These are phyloP conservation scores for Ommatoiulus sabulosus DNA, from an alignment of 2,888 invertebrate species.

Conservation along the genomic window DNA sequence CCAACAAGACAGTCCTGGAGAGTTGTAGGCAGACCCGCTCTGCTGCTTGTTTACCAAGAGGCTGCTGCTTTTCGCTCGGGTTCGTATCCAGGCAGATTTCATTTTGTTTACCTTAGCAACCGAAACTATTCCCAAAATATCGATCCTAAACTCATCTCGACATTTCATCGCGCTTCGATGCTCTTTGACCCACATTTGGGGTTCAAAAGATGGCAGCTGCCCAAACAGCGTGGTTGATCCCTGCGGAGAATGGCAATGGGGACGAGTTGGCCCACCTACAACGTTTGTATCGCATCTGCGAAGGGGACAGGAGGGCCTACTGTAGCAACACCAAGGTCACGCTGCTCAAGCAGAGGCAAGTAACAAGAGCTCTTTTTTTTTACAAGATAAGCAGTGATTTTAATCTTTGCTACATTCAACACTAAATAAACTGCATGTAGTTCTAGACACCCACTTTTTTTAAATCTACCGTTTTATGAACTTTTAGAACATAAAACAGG, in stretches of 20 bases:
- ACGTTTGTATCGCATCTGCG: constrained; percentile 44
- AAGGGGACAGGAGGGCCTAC: constrained; percentile 42
- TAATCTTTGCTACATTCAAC: no score
- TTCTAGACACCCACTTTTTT: no score
- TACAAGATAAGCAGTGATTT: no score
- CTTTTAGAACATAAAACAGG: no score
- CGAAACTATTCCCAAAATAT: not conserved
- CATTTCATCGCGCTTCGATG: no score
- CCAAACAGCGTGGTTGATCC: not conserved
- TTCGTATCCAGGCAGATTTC: not conserved
- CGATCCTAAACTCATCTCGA: not conserved
- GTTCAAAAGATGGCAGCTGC: not conserved
- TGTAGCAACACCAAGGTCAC: constrained; percentile 52
- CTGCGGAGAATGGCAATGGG: not conserved
- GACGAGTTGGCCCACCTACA: constrained; percentile 50
- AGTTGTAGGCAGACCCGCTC: no score
- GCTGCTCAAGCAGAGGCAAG: constrained; percentile 42
- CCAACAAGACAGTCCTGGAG: not conserved
- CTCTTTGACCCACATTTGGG: not conserved
- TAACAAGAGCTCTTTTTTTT: no score
- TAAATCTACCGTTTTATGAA: no score
- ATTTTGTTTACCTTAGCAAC: constrained; percentile 33
- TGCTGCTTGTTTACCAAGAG: no score
- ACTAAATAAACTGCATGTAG: no score
- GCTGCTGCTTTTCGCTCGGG: no score